Percentiles rank a stretch among this genome's conserved stretches.
These are phyloP conservation scores for Lerema accius DNA, from an alignment of 1,140 invertebrate species.

Conservation along the genomic window DNA sequence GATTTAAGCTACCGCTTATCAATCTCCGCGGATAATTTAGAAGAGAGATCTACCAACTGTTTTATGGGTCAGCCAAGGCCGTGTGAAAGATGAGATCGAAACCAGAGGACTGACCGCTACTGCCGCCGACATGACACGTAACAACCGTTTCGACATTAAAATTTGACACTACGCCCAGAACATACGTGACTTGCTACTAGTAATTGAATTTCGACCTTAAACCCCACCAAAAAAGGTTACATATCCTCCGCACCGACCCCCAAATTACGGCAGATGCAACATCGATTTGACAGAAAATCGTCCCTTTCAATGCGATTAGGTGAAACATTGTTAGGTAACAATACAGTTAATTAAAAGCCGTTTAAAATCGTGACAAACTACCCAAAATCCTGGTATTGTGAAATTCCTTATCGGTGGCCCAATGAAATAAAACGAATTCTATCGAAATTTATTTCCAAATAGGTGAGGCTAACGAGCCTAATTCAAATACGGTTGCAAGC, in stretches of 20 bases:
- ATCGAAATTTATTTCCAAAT: conserved; percentile 41
- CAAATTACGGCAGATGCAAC: conserved; percentile 63
- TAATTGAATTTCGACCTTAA: conserved; percentile 51
- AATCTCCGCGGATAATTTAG: conserved; percentile 1
- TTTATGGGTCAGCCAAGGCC: conserved; percentile 64
- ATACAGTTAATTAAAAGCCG: conserved; percentile 69
- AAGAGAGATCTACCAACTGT: conserved; percentile 38
- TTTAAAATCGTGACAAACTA: conserved; percentile 57
- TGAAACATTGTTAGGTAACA: conserved; percentile 68
- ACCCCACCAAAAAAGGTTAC: conserved; percentile 38
- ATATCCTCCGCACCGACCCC: conserved; percentile 23
- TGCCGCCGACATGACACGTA: conserved; percentile 65
- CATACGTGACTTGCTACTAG: conserved; percentile 49
- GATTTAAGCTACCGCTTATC: no score
- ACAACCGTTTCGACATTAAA: conserved; percentile 74
- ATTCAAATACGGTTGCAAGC: conserved; percentile 18
- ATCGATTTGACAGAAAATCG: conserved; percentile 48
- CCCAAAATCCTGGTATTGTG: conserved; percentile 57
- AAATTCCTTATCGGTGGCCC: conserved; percentile 53
- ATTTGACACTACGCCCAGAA: conserved; percentile 71
- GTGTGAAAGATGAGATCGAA: conserved; percentile 68
- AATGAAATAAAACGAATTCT: conserved; percentile 37
- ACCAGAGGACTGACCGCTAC: conserved; percentile 52
- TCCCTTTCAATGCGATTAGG: conserved; percentile 50
- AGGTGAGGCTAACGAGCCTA: conserved; percentile 26